Base-by-base conservation (phyloP, 2,888 invertebrate genomes). In the Cheilosia impressa region DNA sequence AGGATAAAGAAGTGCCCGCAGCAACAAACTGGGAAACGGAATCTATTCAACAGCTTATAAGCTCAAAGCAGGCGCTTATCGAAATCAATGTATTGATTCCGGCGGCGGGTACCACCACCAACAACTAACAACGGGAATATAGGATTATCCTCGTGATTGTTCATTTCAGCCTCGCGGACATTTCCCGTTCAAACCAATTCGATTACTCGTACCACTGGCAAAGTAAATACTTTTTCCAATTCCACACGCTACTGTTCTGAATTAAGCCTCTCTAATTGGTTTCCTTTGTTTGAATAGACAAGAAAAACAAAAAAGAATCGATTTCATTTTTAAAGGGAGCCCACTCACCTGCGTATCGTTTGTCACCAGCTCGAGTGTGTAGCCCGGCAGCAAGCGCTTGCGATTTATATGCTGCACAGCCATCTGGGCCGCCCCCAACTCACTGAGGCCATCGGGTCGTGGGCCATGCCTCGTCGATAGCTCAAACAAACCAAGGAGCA, bases 261-360 rank as follows among this genome's bases (percentile, higher is more conserved):
- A 34, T 19, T 57, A 10, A 41, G 27, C 19, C 47, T 10, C 4
- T 2, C 43, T 52, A 55, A 69, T 77, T 72, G 57, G 5, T 65
- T 50, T 57, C 45, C 38, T 50, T 52, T 66, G 41, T 19, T 52
- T 52, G 43, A 9, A 45, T 6, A 17, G 17, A 52, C n/a, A 5
- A 10, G 22, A 31, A 53, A 27, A 27, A 6, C 27, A 27, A 6
- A 27, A 24, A 43, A 19, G 43, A 43, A 13, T 38, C 13, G 13
- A 52, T 27, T 34, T 52, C 0, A 24, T 2, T 15, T 52, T 52
- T 10, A 27, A 50, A 53, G 43, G 27, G 19, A 68, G 24, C 17
- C 24, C 31, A 88, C 93, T 93, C 93, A 97, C 97, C 96, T 96
- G 95, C 0, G 97, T 97, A 90, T 98, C 97, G 90, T 97, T 97